Percentiles rank a stretch among this genome's conserved stretches.
Conservation (phyloP, 2,888 invertebrate genomes). For the Drosophila sordidula region DNA sequence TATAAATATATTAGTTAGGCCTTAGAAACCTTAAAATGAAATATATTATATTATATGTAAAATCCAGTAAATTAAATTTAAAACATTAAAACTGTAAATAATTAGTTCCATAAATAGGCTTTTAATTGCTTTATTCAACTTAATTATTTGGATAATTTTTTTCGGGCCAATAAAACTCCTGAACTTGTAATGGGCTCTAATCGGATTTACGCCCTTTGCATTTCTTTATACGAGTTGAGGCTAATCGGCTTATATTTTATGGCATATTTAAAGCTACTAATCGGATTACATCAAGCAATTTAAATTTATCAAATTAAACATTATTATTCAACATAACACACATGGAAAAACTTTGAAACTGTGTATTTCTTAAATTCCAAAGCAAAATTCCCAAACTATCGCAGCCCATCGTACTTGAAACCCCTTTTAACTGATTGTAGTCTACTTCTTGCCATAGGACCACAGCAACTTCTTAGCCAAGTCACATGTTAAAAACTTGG, state of each 20-base stretch:
- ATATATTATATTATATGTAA: not conserved
- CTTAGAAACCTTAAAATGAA: not conserved
- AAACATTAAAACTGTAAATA: not conserved
- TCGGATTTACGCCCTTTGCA: slow-evolving; percentile 14
- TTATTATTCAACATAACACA: not conserved
- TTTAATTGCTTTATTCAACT: not conserved
- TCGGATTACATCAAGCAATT: slow-evolving; percentile 43
- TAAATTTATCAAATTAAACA: slow-evolving; percentile 6
- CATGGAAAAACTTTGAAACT: not conserved
- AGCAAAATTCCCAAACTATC: not conserved
- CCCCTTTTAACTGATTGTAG: slow-evolving; percentile 17
- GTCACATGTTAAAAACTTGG: slow-evolving; percentile 19
- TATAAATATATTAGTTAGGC: no score
- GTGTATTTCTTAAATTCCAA: not conserved
- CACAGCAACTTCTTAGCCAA: slow-evolving; percentile 4
- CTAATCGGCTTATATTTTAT: slow-evolving; percentile 53
- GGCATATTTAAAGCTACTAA: slow-evolving; percentile 29
- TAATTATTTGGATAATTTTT: not conserved
- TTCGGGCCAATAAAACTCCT: not conserved
- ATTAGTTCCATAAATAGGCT: not conserved
- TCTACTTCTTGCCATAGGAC: slow-evolving; percentile 10
- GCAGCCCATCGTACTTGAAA: slow-evolving; percentile 38
- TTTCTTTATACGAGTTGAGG: slow-evolving; percentile 2
- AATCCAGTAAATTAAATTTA: not conserved
- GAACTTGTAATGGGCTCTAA: slow-evolving; percentile 28